phyloP scores from a whole-genome alignment of 2,113 vertebrate genomes.

The Hyla sarda region DNA sequence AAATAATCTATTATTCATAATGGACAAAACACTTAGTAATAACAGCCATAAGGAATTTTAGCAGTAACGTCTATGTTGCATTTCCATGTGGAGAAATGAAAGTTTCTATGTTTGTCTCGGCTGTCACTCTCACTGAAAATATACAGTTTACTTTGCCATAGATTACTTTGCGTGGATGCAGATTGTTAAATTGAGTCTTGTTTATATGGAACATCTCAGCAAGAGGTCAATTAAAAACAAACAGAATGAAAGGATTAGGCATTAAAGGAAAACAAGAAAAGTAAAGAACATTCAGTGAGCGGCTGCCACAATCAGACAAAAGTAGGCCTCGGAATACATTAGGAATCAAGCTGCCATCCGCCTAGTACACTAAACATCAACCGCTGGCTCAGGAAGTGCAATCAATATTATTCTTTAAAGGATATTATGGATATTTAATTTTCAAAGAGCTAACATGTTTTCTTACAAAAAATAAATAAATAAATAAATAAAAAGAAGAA shows the following conservation, averaged over 20 bases:
- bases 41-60: neutral
- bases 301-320: neutral
- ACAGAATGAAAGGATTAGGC: conserved; percentile 11
- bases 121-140: neutral
- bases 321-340: neutral
- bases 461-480: no score
- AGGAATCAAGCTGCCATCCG: neutral
- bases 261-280: conserved; percentile 6
- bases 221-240: conserved; percentile 6
- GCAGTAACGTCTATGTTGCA: neutral
- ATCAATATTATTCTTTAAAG: conserved; percentile 14
- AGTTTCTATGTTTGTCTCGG: neutral
- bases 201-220: conserved; percentile 3
- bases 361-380: neutral
- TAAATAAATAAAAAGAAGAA: no score
- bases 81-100: neutral
- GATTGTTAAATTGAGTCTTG: conserved; percentile 16
- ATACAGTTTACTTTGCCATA: conserved; percentile 1
- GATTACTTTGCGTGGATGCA: neutral
- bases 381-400: neutral
- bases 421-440: neutral
- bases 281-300: neutral
- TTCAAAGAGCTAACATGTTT: neutral
- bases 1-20: conserved; percentile 18
- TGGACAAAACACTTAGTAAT: neutral